phyloP scores from a whole-genome alignment of 2,113 vertebrate genomes.

The Poeciliopsis prolifica region DNA sequence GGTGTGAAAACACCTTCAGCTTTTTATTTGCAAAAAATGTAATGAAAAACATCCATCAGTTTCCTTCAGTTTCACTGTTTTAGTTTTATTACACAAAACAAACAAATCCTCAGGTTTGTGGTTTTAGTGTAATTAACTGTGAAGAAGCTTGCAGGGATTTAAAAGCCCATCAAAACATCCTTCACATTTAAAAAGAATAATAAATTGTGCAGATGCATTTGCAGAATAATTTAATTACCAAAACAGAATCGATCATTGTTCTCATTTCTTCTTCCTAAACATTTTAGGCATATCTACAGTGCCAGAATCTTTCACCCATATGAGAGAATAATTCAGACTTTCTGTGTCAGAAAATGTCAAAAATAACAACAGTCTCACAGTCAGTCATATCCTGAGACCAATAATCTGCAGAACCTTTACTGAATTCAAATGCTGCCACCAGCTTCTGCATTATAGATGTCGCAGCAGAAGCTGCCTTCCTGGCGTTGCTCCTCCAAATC shows the following conservation, averaged over 20 bases:
- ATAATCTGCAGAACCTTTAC: not conserved
- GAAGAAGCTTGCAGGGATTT: too few species aligned
- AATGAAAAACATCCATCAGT: too few species aligned
- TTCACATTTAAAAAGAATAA: not conserved
- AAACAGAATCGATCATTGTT: not conserved
- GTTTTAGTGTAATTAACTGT: too few species aligned
- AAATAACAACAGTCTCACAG: not conserved
- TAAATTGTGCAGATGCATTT: not conserved
- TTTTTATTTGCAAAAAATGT: too few species aligned
- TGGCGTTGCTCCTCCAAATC: not conserved
- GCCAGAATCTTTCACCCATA: not conserved
- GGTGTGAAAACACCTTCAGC: too few species aligned
- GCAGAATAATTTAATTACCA: not conserved
- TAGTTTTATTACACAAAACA: too few species aligned
- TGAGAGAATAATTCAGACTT: not conserved
- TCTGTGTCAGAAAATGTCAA: not conserved
- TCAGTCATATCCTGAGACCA: not conserved
- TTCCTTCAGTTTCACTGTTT: too few species aligned
- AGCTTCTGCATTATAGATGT: constrained; percentile 1
- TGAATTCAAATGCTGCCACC: not conserved
- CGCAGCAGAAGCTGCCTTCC: not conserved
- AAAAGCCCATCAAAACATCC: not conserved
- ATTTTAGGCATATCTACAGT: not conserved
- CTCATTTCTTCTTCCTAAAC: not conserved
- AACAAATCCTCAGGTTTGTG: too few species aligned